These are phyloP conservation scores for Macquaria australasica DNA, from an alignment of 2,113 vertebrate species.

Conservation along the genomic window DNA sequence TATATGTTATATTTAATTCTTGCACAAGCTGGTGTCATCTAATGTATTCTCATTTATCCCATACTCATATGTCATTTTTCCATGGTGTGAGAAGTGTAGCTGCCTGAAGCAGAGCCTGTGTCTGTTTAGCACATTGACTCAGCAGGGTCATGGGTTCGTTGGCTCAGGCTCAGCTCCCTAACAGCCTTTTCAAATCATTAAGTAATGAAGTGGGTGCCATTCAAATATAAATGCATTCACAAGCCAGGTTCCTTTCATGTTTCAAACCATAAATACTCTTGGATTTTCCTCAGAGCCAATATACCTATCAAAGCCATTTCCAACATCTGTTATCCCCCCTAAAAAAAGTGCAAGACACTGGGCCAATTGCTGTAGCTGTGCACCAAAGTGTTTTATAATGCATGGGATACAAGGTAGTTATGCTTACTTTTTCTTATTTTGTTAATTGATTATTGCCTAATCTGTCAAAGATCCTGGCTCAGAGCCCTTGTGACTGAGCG, in stretches of 20 bases:
- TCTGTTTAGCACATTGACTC: constrained; percentile 80
- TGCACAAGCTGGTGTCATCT: not conserved
- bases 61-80: constrained; percentile 36
- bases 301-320: constrained; percentile 77
- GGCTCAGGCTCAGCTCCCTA: constrained; percentile 75
- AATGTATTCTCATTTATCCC: constrained; percentile 7
- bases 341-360: constrained; percentile 31
- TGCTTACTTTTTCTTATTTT: constrained; percentile 69
- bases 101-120: constrained; percentile 52
- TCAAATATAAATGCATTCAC: constrained; percentile 82
- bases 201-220: constrained; percentile 82
- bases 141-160: constrained; percentile 75
- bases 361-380: constrained; percentile 54
- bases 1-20: not conserved
- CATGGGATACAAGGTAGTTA: constrained; percentile 49
- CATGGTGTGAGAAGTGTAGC: constrained; percentile 46
- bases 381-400: constrained; percentile 56
- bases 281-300: constrained; percentile 75
- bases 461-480: constrained; percentile 60
- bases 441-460: constrained; percentile 71
- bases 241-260: constrained; percentile 78
- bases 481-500: constrained; percentile 16
- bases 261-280: constrained; percentile 75
- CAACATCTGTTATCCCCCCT: constrained; percentile 76
- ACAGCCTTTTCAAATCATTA: constrained; percentile 84